Evolutionary conservation across 2,888 invertebrate species (phyloP).

Genomic region (Tridacna crocea): DNA sequence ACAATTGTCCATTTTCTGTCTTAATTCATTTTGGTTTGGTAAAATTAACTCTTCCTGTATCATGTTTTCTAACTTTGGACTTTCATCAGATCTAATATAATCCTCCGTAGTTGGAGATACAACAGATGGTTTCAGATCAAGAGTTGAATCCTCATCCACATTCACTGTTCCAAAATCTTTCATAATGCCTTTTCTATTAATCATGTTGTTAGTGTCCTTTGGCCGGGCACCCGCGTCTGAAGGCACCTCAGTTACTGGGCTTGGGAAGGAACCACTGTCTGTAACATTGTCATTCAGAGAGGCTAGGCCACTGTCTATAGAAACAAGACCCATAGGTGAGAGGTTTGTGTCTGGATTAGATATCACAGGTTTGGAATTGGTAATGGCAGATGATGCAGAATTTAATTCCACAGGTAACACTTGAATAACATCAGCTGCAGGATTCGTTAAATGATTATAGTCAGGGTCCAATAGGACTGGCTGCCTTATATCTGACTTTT

Average conservation of each 20-base stretch:
- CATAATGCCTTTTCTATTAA: constrained; percentile 74
- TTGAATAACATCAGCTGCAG: constrained; percentile 7
- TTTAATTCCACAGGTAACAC: constrained; percentile 13
- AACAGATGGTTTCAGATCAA: constrained; percentile 34
- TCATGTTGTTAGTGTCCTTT: constrained; percentile 69
- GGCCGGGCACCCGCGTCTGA: constrained; percentile 72
- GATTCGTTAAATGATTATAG: neutral
- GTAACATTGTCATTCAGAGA: constrained; percentile 44
- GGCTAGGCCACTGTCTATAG: constrained; percentile 56
- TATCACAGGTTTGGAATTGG: constrained; percentile 43
- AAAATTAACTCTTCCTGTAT: constrained; percentile 1
- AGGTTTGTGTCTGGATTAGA: constrained; percentile 40
- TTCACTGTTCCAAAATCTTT: constrained; percentile 74
- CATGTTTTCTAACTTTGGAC: constrained; percentile 5
- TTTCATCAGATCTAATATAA: constrained; percentile 13
- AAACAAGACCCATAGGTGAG: constrained; percentile 45
- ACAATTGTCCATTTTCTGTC: constrained; percentile 7
- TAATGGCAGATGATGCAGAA: constrained; percentile 4
- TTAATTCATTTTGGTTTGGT: constrained; percentile 8
- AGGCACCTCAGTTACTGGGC: constrained; percentile 14
- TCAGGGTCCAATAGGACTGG: neutral
- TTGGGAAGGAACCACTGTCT: constrained; percentile 21
- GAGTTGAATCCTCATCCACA: constrained; percentile 47
- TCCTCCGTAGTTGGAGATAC: constrained; percentile 32
- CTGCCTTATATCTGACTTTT: neutral